Evolutionary conservation across 2,113 vertebrate species (phyloP).

Genomic region (Romanogobio albipinnatus): DNA sequence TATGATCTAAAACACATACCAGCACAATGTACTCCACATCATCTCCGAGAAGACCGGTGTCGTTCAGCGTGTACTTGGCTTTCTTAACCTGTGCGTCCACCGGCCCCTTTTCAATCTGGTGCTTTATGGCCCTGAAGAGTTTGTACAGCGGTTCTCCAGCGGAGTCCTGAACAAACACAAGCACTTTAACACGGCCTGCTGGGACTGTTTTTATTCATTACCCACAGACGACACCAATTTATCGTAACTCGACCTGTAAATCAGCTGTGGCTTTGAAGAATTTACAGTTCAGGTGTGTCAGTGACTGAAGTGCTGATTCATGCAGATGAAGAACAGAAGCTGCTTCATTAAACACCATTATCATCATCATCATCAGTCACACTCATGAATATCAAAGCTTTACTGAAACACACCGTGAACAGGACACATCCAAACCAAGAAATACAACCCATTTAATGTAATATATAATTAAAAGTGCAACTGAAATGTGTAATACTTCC

Average conservation of each 20-base stretch:
- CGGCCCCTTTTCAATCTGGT: constrained; percentile 96
- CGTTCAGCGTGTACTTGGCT: constrained; percentile 96
- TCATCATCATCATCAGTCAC: constrained; percentile 21
- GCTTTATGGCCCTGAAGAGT: constrained; percentile 95
- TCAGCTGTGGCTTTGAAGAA: neutral
- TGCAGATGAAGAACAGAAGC: neutral
- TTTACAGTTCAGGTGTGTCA: neutral
- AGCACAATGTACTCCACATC: constrained; percentile 90
- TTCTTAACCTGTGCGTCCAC: constrained; percentile 94
- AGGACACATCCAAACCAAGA: neutral
- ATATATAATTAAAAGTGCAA: neutral
- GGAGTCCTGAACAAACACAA: constrained; percentile 80
- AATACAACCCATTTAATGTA: neutral
- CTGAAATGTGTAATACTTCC: neutral
- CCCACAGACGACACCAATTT: neutral
- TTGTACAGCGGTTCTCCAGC: constrained; percentile 94
- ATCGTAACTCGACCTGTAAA: neutral
- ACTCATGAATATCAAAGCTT: constrained; percentile 21
- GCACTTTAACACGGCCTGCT: neutral
- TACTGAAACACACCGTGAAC: neutral
- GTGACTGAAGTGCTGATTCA: neutral
- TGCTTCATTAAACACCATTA: constrained; percentile 16
- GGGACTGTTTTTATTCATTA: neutral
- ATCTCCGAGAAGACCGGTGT: constrained; percentile 92
- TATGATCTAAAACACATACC: constrained; percentile 71